Evolutionary conservation across 1,140 invertebrate genomes (phyloP).

Genomic region (Drosophila orosa): DNA sequence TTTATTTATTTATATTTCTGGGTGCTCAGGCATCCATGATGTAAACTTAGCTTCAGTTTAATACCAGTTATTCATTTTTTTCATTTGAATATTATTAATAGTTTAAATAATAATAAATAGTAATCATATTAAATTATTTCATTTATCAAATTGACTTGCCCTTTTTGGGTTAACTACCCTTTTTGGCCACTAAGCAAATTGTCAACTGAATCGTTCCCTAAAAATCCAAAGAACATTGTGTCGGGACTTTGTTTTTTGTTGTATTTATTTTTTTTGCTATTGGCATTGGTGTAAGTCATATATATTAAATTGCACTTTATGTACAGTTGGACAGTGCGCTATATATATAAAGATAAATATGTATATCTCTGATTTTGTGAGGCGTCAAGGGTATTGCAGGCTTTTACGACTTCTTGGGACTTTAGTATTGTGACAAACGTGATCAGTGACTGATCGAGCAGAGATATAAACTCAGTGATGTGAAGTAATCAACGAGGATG

Average conservation of each 20-base stretch:
- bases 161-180: constrained; percentile 16
- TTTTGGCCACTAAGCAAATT: constrained; percentile 45
- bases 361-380: background rate
- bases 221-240: constrained; percentile 27
- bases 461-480: constrained; percentile 1
- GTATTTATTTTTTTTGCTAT: constrained; percentile 4
- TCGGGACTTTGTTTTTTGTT: constrained; percentile 12
- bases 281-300: constrained; percentile 16
- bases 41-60: no score
- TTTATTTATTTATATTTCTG: no score
- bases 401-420: background rate
- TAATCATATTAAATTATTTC: background rate
- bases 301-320: constrained; percentile 72
- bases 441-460: constrained; percentile 21
- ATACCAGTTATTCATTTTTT: no score
- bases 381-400: constrained; percentile 18
- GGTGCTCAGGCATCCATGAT: no score
- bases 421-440: constrained; percentile 18
- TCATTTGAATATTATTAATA: no score
- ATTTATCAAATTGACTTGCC: no score
- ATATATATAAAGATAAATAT: constrained; percentile 20
- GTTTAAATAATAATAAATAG: background rate
- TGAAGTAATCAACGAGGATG: background rate
- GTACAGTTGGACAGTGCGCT: constrained; percentile 35
- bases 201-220: background rate